Percentiles rank a stretch among this genome's conserved stretches.
Evolutionary conservation across 2,888 invertebrate genomes (phyloP).

Genomic region (Euzetes globulus): DNA sequence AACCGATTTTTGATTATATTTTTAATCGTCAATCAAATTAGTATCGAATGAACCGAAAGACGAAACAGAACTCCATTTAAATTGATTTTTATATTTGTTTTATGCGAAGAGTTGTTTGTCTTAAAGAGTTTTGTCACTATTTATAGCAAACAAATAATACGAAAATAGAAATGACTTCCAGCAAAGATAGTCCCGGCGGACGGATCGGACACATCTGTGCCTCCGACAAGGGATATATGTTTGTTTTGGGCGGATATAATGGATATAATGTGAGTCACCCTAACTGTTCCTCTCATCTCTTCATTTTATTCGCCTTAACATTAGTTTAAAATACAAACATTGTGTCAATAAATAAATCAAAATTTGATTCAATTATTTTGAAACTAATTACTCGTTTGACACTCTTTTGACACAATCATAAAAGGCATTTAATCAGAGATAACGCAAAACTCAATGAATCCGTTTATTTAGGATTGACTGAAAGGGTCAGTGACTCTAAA

Average conservation of each 20-base stretch:
- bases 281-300: background rate
- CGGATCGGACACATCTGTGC: constrained; percentile 46
- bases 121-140: background rate
- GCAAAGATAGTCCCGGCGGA: constrained; percentile 17
- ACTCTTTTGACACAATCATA: too few species aligned
- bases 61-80: too few species aligned
- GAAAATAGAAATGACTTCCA: background rate
- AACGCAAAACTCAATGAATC: background rate
- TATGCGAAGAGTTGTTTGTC: too few species aligned
- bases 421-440: too few species aligned
- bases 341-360: too few species aligned
- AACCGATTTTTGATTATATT: too few species aligned
- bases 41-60: too few species aligned
- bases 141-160: background rate
- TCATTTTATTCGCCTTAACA: too few species aligned
- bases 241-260: constrained; percentile 48
- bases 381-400: too few species aligned
- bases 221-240: constrained; percentile 44
- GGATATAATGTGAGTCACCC: constrained; percentile 44
- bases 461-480: background rate
- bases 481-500: constrained; percentile 2
- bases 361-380: too few species aligned
- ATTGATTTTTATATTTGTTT: too few species aligned
- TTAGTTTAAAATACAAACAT: background rate
- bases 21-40: too few species aligned